Evolutionary conservation across 2,888 invertebrate genomes (phyloP).

Genomic region (Aphidius colemani): DNA sequence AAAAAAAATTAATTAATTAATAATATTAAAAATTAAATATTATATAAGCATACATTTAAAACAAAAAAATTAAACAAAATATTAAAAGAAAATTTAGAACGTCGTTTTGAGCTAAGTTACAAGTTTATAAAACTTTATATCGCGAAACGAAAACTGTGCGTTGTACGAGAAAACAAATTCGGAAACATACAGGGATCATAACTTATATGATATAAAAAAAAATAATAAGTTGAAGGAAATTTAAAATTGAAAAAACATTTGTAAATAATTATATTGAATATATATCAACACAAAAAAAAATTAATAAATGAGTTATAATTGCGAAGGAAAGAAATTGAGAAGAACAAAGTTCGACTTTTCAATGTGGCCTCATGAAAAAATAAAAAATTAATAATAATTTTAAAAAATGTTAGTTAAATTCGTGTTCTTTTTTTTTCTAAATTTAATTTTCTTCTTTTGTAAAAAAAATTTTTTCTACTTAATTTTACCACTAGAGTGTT

Average conservation of each 20-base stretch:
- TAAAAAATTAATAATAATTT: too few species aligned
- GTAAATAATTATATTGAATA: constrained; percentile 35
- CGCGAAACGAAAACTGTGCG: constrained; percentile 45
- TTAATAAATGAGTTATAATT: background rate
- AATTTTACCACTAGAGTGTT: constrained; percentile 35
- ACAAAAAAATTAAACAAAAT: constrained; percentile 8
- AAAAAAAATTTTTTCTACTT: constrained; percentile 37
- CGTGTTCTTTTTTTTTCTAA: background rate
- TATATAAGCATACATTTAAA: constrained; percentile 9
- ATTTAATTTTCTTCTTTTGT: constrained; percentile 13
- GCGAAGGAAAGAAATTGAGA: background rate
- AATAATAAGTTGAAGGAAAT: constrained; percentile 18
- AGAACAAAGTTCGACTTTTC: too few species aligned
- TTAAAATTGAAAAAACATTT: constrained; percentile 31
- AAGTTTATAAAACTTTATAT: constrained; percentile 21
- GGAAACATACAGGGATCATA: constrained; percentile 59
- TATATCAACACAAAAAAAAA: constrained; percentile 18
- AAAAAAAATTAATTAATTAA: constrained; percentile 1
- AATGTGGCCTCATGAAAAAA: too few species aligned
- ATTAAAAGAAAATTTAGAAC: constrained; percentile 29
- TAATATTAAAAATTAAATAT: constrained; percentile 17
- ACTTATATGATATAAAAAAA: constrained; percentile 43
- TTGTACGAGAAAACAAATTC: constrained; percentile 57
- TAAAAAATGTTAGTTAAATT: too few species aligned
- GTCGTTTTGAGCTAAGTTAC: constrained; percentile 47